Base-by-base conservation (phyloP, 2,888 invertebrate genomes). In the Lamproptera curius region DNA sequence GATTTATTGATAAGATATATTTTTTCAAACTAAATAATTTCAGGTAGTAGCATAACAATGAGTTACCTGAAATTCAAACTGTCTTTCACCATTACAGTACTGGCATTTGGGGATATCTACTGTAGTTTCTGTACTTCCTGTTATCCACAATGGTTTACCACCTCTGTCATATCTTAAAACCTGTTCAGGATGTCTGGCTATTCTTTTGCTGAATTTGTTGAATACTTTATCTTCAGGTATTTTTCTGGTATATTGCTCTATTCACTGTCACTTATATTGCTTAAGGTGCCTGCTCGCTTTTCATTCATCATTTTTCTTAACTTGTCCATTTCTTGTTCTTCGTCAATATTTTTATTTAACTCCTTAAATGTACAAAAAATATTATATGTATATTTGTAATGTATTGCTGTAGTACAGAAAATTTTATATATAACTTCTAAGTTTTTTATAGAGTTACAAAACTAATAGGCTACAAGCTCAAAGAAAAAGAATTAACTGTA, bases 51-150 rank as follows among this genome's bases (percentile, higher is more conserved):
- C 1, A 8, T 34, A 33, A n/a, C n/a, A n/a, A n/a, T n/a, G n/a
- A 58, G 68, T 62, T 67, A 94, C 91, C 89, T 96, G 96, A 79
- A 97, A 97, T 85, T 99, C 98, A 89, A 96, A 98, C 58, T 92
- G 91, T 56, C 98, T 90, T 42, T 90, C 85, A 1, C 90, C 89
- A 39, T 92, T 91, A 77, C 99, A 99, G 53, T 90, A 76, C 55
- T 89, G 84, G 70, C 97, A 96, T 15, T 89, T 85, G 15, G 97
- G 95, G 57, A 97, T 82, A 43, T 89, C 66, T 1, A 66, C 62
- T 16, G 88, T 63, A 31, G 90, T 63, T 13, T 55, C 62, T 31
- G 61, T 89, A 48, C 89, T 80, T 38, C 87, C 82, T 16, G 97
- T 93, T 45, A 97, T 95, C 92, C 95, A 96, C n/a, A 99, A 79